Base-by-base conservation (phyloP, 2,113 vertebrate species). In the Emberiza fucata region DNA sequence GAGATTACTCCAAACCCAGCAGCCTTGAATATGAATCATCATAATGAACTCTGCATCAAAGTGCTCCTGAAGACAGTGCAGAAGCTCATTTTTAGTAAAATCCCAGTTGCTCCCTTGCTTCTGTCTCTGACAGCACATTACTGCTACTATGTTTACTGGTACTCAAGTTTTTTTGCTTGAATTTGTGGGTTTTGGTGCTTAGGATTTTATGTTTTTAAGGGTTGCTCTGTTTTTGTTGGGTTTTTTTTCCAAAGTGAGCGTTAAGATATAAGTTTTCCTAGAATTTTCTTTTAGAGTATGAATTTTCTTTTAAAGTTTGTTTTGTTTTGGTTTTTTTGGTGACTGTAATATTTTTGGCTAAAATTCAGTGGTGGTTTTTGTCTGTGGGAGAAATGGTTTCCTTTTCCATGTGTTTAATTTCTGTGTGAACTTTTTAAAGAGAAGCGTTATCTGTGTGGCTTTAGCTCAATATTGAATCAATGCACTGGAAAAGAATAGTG, bases 1-100 rank as follows among this genome's bases (percentile, higher is more conserved):
- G 79, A 92, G 79, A 76, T 86, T 90, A 72, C 71, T 95, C 86
- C 76, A 80, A 77, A 80, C 45, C 66, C 63, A 86, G 86, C 53
- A 88, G 63, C 66, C 79, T 86, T 95, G 86, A 95, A 82, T 95
- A 82, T 95, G 91, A 95, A 90, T 92, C 83, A 94, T 15, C 22
- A 44, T 95, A 92, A 94, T 90, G 94, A 95, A 61, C 76, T 86
- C 82, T 40, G 53, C 1, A 0, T 80, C 40, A 40, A 88, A 80
- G 33, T 51, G 27, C 37, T 72, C 29, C 82, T 88, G 56, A 79
- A 90, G 82, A 76, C 66, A 93, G 79, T 71, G 33, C 50, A 39
- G 70, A 56, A 82, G 33, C 44, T 76, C 66, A 61, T 29, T 56
- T 64, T 64, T 37, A 12, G 27, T 69, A 71, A 86, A 64, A 80